Evolutionary conservation across 2,113 vertebrate genomes (phyloP).

Genomic region (Sylvicapra grimmia): DNA sequence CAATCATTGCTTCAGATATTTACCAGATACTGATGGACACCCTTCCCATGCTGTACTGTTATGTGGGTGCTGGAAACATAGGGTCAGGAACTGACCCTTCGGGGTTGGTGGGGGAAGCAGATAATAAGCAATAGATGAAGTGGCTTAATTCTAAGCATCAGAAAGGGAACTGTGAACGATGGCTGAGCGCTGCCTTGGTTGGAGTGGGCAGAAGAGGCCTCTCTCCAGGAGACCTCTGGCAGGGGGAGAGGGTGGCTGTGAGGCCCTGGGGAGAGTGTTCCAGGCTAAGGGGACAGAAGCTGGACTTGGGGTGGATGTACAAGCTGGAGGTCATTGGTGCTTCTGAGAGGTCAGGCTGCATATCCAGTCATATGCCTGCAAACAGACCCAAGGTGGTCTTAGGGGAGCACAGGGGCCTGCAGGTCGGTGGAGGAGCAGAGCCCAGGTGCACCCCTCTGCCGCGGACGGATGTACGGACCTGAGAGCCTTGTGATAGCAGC

Average conservation of each 20-base stretch:
- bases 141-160: accelerated
- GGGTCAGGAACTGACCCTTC: accelerated
- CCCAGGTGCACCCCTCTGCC: accelerated
- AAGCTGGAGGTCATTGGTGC: background rate
- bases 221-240: accelerated
- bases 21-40: accelerated
- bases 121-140: accelerated
- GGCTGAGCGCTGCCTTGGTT: accelerated
- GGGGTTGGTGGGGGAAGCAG: too few species aligned
- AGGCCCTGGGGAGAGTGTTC: background rate
- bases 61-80: too few species aligned
- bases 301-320: too few species aligned
- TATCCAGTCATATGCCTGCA: background rate
- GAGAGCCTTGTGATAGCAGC: background rate
- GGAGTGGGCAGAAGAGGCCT: accelerated
- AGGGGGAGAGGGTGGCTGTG: accelerated
- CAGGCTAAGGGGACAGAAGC: background rate
- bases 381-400: accelerated
- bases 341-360: background rate
- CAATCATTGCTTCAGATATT: background rate
- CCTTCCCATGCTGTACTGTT: accelerated
- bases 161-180: accelerated
- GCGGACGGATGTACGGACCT: accelerated
- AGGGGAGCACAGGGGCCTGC: background rate
- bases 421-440: accelerated